Evolutionary conservation across 2,888 invertebrate species (phyloP), one percentile per base, ranked within the genome.

Genomic region (Drosophila greeni): DNA sequence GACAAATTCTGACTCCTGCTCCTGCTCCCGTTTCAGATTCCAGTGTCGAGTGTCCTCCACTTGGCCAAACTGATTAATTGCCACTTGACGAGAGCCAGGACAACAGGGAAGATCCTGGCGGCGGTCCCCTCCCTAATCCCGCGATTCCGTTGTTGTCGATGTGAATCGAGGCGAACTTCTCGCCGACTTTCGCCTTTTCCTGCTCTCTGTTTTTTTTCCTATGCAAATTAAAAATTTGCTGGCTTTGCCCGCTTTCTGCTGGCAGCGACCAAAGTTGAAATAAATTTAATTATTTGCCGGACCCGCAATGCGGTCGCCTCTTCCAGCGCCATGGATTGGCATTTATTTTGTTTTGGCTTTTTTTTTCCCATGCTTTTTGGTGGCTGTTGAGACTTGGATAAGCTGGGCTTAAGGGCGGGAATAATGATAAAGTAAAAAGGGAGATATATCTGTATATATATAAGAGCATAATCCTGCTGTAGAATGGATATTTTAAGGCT

Each of bases 31-130:
- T 43, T 29, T 12, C 16, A 45, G 26, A 29, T 26, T 43, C 43
- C 24, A 72, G 64, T 47, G 45, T 77, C 64, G 56, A 67, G 79
- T 72, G 56, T 45, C 64, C 42, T 52, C 66, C 74, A 66, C 67
- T 78, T 67, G 66, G 57, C 56, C 77, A 66, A 79, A 76, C 83
- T 79, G 85, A 79, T 79, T 84, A 79, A 79, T 79, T 84, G 83
- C 72, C 65, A 60, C 67, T 77, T 78, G 75, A 66, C 77, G 67
- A 62, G 42, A 26, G 51, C 23, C 45, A 16, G 45, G 45, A 58
- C 45, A 62, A 39, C 31, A 60, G 54, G 11, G 20, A 18, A 14
- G 8, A 26, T 36, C 56, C 54, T 12, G 24, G 9, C 36, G 14
- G 29, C 16, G 56, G 42, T 47, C 31, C 31, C 34, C 48, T 45